Percentiles rank a stretch among this genome's conserved stretches.
Evolutionary conservation across 2,113 vertebrate species (phyloP).

Genomic region (Rhizomys pruinosus): DNA sequence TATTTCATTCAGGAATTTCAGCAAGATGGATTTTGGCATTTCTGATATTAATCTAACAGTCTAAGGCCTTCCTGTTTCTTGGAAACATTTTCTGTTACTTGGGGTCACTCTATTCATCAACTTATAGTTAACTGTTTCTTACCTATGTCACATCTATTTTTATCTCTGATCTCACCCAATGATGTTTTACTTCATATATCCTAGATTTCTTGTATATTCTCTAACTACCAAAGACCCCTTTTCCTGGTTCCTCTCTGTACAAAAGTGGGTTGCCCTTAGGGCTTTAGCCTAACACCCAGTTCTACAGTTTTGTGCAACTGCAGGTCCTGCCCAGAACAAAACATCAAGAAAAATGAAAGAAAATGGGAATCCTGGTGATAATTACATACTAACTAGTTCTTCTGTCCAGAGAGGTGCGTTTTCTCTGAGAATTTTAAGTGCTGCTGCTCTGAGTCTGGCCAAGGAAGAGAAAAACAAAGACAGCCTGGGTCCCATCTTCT

Average conservation of each 20-base stretch:
- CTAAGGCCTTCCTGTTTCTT: not conserved
- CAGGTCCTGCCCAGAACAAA: not conserved
- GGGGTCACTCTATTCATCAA: not conserved
- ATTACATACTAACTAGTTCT: not conserved
- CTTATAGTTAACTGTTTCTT: not conserved
- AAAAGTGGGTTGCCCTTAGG: not conserved
- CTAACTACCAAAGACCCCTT: not conserved
- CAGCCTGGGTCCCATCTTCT: not conserved
- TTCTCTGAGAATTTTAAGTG: not conserved
- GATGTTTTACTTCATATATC: not conserved
- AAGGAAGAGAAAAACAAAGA: not conserved
- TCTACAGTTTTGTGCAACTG: not conserved
- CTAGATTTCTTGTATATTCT: not conserved
- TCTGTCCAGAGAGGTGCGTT: not conserved
- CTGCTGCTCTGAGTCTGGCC: not conserved
- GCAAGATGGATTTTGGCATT: not conserved
- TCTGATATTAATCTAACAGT: not conserved
- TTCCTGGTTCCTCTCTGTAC: not conserved
- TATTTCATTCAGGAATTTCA: not conserved
- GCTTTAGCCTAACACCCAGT: not conserved
- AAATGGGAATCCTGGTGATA: no score
- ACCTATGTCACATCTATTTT: not conserved
- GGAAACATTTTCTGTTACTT: not conserved
- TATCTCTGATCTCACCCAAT: not conserved
- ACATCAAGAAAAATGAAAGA: not conserved